Base-by-base conservation (phyloP, 2,888 invertebrate genomes). In the Uloborus plumipes region DNA sequence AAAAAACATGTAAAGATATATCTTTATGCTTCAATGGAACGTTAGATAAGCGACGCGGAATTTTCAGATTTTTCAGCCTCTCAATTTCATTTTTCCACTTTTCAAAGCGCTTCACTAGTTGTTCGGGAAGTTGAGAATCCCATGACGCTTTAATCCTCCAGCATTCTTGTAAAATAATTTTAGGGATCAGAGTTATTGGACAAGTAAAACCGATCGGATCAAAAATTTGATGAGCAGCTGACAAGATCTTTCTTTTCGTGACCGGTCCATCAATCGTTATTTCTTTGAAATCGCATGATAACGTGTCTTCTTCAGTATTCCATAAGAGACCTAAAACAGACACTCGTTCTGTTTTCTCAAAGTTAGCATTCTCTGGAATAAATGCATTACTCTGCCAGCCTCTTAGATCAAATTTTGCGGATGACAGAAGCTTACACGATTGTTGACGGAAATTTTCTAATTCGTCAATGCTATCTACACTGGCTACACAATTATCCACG, bases 1-100 rank as follows among this genome's bases (percentile, higher is more conserved):
- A 71, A 59, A 70, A 70, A 55, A 58, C 18, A 9, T 70, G 47
- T 70, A 70, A 53, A n/a, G 59, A 26, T 26, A 70, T 9, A 26
- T 59, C 59, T 1, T 58, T 22, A 26, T 70, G 47, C 13, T 58
- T 59, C 7, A 53, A 53, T 4, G 16, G n/a, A 11, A 58, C 18
- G 18, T 26, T 39, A 4, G 22, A 70, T 11, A 50, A n/a, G 14
- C 55, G 39, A 11, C 59, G 14, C 14, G 47, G 18, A 58, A 58
- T 59, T 59, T 39, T 26, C 2, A 59, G 15, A 15, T 47, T 26
- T 22, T 59, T 16, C 20, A 18, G 20, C 15, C 18, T 15, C 0
- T 0, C 14, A 11, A 18, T 11, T 20, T 39, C 20, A 2, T n/a
- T 31, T 58, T 59, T 59, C 47, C 0, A 70, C 15, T 18, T 70